phyloP scores from a whole-genome alignment of 2,113 vertebrate species.

The Sapayoa aenigma region DNA sequence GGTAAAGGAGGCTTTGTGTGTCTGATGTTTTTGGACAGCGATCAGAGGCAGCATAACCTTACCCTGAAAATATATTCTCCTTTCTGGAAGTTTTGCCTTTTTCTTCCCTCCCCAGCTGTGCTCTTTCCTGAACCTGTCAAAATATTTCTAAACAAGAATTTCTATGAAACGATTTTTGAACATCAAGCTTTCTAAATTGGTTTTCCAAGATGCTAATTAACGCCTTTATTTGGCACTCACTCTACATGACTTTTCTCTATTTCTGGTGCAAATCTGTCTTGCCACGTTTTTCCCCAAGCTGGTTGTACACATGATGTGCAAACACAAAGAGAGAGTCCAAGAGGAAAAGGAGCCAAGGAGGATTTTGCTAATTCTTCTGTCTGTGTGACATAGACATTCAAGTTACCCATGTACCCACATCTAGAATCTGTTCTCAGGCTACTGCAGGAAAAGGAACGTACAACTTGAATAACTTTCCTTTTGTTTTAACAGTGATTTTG shows the following conservation, averaged over 20 bases:
- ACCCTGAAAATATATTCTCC: background rate
- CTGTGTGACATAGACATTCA: background rate
- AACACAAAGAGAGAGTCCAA: background rate
- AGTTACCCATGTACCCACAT: background rate
- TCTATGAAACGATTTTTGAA: background rate
- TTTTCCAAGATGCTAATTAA: background rate
- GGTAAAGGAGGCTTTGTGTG: background rate
- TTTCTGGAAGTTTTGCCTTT: background rate
- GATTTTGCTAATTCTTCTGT: background rate
- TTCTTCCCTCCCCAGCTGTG: background rate
- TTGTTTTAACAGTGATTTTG: background rate
- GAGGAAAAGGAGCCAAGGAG: background rate
- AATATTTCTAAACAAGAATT: background rate
- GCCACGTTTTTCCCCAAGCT: background rate
- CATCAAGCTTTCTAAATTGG: fast-evolving
- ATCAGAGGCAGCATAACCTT: background rate
- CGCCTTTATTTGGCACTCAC: background rate
- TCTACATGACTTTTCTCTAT: background rate
- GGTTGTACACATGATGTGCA: background rate
- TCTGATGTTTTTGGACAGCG: background rate
- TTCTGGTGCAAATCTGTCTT: background rate
- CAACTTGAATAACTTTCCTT: background rate
- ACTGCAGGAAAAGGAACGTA: background rate
- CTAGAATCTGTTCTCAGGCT: background rate
- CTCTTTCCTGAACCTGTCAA: background rate